Conservation (phyloP, 2,113 vertebrate genomes). For the Nycticorax nycticorax region DNA sequence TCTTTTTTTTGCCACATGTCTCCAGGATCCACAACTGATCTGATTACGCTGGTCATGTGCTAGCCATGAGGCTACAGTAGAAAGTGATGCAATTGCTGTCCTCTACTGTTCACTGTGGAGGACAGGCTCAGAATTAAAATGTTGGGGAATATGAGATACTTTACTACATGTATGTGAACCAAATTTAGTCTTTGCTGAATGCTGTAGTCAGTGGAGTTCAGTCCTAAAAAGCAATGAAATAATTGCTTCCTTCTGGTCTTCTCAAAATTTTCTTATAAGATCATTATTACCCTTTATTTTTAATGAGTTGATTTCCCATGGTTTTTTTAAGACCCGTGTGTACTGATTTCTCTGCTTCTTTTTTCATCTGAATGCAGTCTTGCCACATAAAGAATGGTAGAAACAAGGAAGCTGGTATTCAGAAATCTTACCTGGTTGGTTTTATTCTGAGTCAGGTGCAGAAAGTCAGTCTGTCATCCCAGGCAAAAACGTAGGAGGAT, state of each 20-base stretch:
- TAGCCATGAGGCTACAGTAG: background rate
- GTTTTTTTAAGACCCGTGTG: rapidly evolving
- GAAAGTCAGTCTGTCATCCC: background rate
- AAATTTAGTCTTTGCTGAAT: background rate
- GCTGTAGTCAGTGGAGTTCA: background rate
- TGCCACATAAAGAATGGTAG: background rate
- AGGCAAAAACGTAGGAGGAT: background rate
- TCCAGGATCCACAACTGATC: background rate
- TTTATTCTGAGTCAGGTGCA: background rate
- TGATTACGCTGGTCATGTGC: background rate
- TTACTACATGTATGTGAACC: background rate
- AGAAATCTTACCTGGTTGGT: background rate
- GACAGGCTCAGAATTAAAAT: background rate
- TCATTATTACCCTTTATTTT: background rate
- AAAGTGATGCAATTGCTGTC: background rate
- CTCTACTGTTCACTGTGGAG: background rate
- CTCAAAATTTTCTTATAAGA: background rate
- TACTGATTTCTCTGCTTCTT: background rate
- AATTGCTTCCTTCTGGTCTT: background rate
- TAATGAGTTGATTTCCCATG: background rate
- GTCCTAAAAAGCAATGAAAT: background rate
- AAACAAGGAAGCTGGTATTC: background rate
- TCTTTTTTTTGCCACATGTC: background rate
- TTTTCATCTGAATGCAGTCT: background rate
- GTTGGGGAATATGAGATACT: background rate